These are phyloP conservation scores for Drosophila nigrodunni DNA, from an alignment of 1,140 invertebrate species.

Conservation along the genomic window DNA sequence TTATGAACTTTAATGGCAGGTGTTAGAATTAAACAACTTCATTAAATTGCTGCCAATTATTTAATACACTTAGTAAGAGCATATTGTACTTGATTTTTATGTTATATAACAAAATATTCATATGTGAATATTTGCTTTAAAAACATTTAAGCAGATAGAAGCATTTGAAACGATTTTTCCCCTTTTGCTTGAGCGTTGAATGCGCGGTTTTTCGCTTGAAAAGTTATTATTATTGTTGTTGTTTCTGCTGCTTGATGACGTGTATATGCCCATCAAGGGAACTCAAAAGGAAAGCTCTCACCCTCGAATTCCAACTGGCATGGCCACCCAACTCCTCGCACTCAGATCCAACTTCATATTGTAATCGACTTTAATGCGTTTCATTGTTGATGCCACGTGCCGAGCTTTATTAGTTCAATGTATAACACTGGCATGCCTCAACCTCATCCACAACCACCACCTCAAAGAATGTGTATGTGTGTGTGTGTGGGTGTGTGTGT, in stretches of 20 bases:
- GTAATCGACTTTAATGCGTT: slow-evolving; percentile 85
- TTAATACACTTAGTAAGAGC: no score
- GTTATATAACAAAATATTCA: not conserved
- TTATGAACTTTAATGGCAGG: no score
- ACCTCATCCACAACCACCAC: slow-evolving; percentile 34
- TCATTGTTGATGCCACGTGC: slow-evolving; percentile 85
- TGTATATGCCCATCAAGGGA: slow-evolving; percentile 36
- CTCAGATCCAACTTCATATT: slow-evolving; percentile 71
- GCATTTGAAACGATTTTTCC: slow-evolving; percentile 9
- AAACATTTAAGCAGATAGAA: slow-evolving; percentile 23
- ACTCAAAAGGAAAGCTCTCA: slow-evolving; percentile 31
- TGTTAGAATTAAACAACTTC: no score
- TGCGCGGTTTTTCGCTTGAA: slow-evolving; percentile 54
- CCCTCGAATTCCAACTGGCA: not conserved
- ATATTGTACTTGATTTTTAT: not conserved
- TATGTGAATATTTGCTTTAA: slow-evolving; percentile 13
- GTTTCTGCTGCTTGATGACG: slow-evolving; percentile 57
- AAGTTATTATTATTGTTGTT: slow-evolving; percentile 28
- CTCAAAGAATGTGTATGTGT: slow-evolving; percentile 11
- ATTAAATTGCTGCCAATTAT: no score
- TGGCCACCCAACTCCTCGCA: not conserved
- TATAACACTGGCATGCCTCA: slow-evolving; percentile 76
- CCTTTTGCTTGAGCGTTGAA: not conserved
- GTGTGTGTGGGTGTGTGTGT: slow-evolving; percentile 5
- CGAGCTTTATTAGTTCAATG: slow-evolving; percentile 85